Evolutionary conservation across 1,140 invertebrate genomes (phyloP).

Genomic region (Anastrepha ludens): DNA sequence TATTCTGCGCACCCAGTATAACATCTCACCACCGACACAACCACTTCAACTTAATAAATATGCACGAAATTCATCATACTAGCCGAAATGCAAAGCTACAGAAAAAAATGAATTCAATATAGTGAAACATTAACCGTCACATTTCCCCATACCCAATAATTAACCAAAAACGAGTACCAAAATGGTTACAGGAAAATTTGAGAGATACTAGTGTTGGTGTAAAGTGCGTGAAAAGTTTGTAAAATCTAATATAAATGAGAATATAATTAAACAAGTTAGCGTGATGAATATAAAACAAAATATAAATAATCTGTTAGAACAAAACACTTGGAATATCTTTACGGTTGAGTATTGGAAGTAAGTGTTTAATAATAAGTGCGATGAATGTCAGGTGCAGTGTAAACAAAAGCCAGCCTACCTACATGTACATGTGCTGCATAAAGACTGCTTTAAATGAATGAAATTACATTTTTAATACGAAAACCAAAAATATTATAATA

Average conservation of each 20-base stretch:
- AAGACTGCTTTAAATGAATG: slow-evolving; percentile 43
- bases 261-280: background rate
- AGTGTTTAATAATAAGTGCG: slow-evolving; percentile 17
- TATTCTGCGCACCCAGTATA: background rate
- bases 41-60: background rate
- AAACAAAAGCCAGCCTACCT: background rate
- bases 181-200: too few species aligned
- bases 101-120: background rate
- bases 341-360: background rate
- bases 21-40: background rate
- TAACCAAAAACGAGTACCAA: background rate
- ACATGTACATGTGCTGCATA: background rate
- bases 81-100: background rate
- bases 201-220: background rate
- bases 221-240: background rate
- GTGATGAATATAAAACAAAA: background rate
- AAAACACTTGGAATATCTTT: background rate
- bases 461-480: background rate
- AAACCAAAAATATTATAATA: background rate
- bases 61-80: background rate
- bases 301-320: background rate
- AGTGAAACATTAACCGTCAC: background rate
- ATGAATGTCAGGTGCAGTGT: background rate
- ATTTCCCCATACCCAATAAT: background rate
- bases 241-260: background rate